phyloP scores from a whole-genome alignment of 2,888 invertebrate species.

The Philereme vetulata region DNA sequence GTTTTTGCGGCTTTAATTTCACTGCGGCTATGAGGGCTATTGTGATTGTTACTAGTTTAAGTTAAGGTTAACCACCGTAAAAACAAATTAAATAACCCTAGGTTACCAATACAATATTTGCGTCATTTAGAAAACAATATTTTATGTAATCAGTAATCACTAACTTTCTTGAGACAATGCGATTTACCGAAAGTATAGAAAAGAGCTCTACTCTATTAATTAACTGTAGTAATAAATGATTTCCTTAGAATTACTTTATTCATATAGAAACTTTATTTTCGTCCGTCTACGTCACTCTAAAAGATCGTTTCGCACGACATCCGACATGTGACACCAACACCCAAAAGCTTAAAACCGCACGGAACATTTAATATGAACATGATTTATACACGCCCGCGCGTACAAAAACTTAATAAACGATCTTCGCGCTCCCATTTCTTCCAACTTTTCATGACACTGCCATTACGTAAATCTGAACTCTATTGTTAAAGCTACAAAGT shows the following conservation, averaged over 20 bases:
- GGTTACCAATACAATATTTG: too few relatives aligned
- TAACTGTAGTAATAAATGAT: background rate
- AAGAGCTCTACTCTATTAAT: too few relatives aligned
- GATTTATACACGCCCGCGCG: constrained; percentile 54
- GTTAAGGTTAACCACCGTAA: too few relatives aligned
- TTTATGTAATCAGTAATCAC: too few relatives aligned
- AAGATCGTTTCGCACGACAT: constrained; percentile 53
- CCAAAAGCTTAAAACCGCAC: constrained; percentile 68
- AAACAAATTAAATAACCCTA: too few relatives aligned
- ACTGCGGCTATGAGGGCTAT: too few relatives aligned
- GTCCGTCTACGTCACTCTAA: constrained; percentile 12
- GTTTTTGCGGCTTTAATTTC: too few relatives aligned
- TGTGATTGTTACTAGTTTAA: too few relatives aligned
- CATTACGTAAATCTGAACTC: constrained; percentile 2
- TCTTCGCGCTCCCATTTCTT: constrained; percentile 21
- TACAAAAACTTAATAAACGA: constrained; percentile 46
- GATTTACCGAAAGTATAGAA: too few relatives aligned
- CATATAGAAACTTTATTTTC: background rate
- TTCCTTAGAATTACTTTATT: background rate
- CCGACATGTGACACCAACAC: constrained; percentile 57
- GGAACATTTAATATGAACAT: constrained; percentile 63
- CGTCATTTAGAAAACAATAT: too few relatives aligned
- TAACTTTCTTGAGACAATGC: too few relatives aligned
- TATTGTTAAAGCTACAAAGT: constrained; percentile 1
- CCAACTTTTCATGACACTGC: constrained; percentile 7